Percentiles rank a stretch among this genome's conserved stretches.
Conservation (phyloP, 2,888 invertebrate species). For the Latrodectus hesperus region DNA sequence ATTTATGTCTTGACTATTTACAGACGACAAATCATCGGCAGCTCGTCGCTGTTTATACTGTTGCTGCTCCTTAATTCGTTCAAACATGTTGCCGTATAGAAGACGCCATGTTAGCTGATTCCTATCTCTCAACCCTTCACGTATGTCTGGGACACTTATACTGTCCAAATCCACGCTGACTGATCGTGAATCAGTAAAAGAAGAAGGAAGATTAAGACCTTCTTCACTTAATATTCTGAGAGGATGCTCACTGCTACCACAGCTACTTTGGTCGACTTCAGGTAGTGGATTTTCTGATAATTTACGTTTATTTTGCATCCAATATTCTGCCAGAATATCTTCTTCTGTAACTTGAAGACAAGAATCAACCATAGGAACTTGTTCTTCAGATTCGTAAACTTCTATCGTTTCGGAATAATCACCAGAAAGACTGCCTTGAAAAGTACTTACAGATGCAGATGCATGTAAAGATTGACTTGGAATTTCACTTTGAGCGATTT, state of each 20-base stretch:
- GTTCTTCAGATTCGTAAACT: constrained; percentile 86
- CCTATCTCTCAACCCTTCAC: constrained; percentile 49
- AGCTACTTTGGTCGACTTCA: constrained; percentile 83
- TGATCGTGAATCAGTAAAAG: constrained; percentile 82
- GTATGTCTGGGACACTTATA: constrained; percentile 56
- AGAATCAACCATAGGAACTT: constrained; percentile 89
- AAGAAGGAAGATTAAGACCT: constrained; percentile 91
- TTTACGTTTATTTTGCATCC: constrained; percentile 29
- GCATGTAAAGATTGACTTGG: constrained; percentile 31
- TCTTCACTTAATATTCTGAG: constrained; percentile 91
- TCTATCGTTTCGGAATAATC: constrained; percentile 81
- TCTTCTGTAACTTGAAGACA: constrained; percentile 92
- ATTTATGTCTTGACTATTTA: constrained; percentile 70
- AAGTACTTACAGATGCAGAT: constrained; percentile 20
- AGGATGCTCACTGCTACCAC: constrained; percentile 82
- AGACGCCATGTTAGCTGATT: constrained; percentile 60
- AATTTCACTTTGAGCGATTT: constrained; percentile 34
- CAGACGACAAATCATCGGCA: constrained; percentile 33
- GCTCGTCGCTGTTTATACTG: constrained; percentile 40
- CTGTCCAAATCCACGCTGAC: constrained; percentile 66
- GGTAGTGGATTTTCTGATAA: constrained; percentile 81
- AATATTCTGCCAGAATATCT: constrained; percentile 86
- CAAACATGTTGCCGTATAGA: constrained; percentile 65
- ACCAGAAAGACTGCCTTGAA: constrained; percentile 14
- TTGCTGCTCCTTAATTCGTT: constrained; percentile 62